Evolutionary conservation across 1,140 invertebrate species (phyloP).

Genomic region (Coptotermes formosanus): DNA sequence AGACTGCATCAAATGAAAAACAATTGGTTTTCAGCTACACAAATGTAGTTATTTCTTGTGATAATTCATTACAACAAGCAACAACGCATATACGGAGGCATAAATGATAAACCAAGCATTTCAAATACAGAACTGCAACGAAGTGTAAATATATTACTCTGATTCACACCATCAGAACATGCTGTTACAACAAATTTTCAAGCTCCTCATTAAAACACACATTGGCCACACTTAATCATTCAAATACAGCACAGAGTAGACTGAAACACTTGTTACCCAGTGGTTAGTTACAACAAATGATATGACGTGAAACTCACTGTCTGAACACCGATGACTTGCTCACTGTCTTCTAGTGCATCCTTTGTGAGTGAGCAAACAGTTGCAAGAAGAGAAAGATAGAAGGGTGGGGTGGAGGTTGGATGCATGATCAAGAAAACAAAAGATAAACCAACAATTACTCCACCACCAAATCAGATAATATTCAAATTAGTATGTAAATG

Average conservation of each 20-base stretch:
- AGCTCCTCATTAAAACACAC: neutral
- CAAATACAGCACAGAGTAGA: neutral
- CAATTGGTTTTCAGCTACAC: too few relatives aligned
- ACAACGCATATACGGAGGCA: too few relatives aligned
- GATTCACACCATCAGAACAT: neutral
- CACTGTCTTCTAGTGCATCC: slow-evolving; percentile 20
- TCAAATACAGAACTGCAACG: too few relatives aligned
- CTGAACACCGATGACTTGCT: neutral
- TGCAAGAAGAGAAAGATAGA: neutral
- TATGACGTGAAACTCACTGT: neutral
- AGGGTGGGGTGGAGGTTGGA: neutral
- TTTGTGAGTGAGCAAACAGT: slow-evolving; percentile 2
- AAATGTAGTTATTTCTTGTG: too few relatives aligned
- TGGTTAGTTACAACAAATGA: neutral
- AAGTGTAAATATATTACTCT: too few relatives aligned
- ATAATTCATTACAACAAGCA: too few relatives aligned
- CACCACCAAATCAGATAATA: slow-evolving; percentile 9
- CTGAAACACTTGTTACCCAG: too few relatives aligned
- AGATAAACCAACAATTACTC: slow-evolving; percentile 26
- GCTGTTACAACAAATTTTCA: neutral
- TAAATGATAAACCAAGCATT: too few relatives aligned
- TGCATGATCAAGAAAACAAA: slow-evolving; percentile 18
- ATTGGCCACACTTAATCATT: neutral
- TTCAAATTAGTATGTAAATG: slow-evolving; percentile 20
- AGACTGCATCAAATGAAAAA: too few relatives aligned